A percentile compares a stretch with the other conserved stretches of the same genome.
phyloP scores from a whole-genome alignment of 1,140 invertebrate genomes.

The Calephelis nemesis region DNA sequence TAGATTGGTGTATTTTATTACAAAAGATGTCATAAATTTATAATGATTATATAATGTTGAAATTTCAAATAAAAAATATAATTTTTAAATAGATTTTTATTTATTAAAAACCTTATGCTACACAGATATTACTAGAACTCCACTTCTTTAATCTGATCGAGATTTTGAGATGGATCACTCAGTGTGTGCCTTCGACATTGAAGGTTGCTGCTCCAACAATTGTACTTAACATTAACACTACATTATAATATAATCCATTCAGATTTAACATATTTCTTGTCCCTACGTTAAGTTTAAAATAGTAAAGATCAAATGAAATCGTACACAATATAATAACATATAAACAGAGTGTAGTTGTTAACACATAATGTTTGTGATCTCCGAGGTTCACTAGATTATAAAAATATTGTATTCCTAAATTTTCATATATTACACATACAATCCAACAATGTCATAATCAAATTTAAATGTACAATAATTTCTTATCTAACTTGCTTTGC shows the following conservation, averaged over 20 bases:
- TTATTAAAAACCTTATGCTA: conserved; percentile 73
- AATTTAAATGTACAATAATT: conserved; percentile 72
- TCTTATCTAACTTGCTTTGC: conserved; percentile 52
- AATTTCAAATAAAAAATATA: conserved; percentile 19
- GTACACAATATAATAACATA: conserved; percentile 23
- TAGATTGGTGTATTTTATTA: conserved; percentile 33
- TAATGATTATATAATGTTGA: conserved; percentile 1
- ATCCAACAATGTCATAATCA: conserved; percentile 70
- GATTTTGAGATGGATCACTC: conserved; percentile 57
- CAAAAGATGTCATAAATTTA: conserved; percentile 7
- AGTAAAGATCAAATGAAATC: conserved; percentile 22
- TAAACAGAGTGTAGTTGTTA: conserved; percentile 28
- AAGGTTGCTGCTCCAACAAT: conserved; percentile 67
- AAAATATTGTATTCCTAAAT: conserved; percentile 71
- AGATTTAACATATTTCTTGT: conserved; percentile 27
- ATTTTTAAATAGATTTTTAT: conserved; percentile 44
- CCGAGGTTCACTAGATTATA: conserved; percentile 56
- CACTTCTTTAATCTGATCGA: conserved; percentile 54
- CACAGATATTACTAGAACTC: conserved; percentile 63
- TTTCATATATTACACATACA: conserved; percentile 72
- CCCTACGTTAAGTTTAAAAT: conserved; percentile 11
- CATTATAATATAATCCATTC: conserved; percentile 44
- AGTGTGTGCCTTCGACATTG: conserved; percentile 62
- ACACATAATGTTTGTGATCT: conserved; percentile 35
- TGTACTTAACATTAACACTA: conserved; percentile 72